phyloP scores from a whole-genome alignment of 2,888 invertebrate genomes.

The Drosophila cognata region DNA sequence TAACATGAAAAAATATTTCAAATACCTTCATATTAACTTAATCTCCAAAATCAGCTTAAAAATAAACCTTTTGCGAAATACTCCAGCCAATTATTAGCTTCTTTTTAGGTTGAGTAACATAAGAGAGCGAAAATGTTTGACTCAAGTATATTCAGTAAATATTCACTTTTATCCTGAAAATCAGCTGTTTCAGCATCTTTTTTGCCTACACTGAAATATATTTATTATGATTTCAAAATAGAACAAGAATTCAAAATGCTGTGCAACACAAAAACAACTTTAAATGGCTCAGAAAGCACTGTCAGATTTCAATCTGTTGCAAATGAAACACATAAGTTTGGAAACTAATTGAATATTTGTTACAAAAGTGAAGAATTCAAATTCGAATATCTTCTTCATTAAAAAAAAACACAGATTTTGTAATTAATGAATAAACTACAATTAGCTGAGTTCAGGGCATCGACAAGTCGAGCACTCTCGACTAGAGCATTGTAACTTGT shows the following conservation, averaged over 20 bases:
- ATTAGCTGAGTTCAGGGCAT: not conserved
- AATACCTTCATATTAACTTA: not conserved
- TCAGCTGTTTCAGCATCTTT: not conserved
- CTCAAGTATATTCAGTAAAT: not conserved
- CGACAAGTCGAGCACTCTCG: not conserved
- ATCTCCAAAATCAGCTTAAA: not conserved
- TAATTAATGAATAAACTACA: not conserved
- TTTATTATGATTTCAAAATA: not conserved
- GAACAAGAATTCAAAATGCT: not conserved
- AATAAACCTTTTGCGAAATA: not conserved
- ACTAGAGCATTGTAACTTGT: not conserved
- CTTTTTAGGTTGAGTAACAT: not conserved
- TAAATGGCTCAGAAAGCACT: not conserved
- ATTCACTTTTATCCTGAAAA: not conserved
- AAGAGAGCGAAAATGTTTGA: not conserved
- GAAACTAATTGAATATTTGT: not conserved
- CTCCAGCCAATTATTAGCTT: not conserved
- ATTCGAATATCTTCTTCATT: not conserved
- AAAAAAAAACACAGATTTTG: not conserved
- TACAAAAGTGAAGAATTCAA: not conserved
- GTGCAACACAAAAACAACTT: not conserved
- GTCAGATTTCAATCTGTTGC: not conserved
- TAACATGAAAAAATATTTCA: not conserved
- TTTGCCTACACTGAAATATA: not conserved
- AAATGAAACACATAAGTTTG: not conserved